These are phyloP conservation scores for Drosophila elegans DNA, from an alignment of 1,140 invertebrate genomes.

Conservation along the genomic window DNA sequence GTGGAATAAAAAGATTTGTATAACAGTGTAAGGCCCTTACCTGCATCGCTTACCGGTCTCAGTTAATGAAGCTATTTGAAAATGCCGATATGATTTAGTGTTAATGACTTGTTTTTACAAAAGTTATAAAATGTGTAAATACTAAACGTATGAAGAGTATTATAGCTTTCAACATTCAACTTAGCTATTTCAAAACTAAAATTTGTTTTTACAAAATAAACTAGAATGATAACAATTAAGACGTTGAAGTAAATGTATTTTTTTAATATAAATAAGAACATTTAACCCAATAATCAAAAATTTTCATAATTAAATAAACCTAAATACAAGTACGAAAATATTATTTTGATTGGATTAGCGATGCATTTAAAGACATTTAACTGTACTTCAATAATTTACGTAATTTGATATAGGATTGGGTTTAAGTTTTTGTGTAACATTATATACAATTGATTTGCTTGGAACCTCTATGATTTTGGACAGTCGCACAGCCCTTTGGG, in stretches of 20 bases:
- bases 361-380: slow-evolving; percentile 26
- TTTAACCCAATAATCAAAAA: slow-evolving; percentile 1
- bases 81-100: not conserved
- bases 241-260: not conserved
- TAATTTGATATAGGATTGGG: slow-evolving; percentile 15
- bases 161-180: not conserved
- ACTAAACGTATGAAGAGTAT: slow-evolving; percentile 9
- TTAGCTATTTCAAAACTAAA: not conserved
- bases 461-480: slow-evolving; percentile 51
- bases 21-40: slow-evolving; percentile 26
- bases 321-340: not conserved
- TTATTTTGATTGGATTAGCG: not conserved
- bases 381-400: slow-evolving; percentile 20
- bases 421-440: slow-evolving; percentile 12
- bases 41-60: slow-evolving; percentile 8
- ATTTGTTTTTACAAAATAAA: not conserved
- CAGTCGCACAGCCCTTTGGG: slow-evolving; percentile 69
- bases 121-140: slow-evolving; percentile 2
- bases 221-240: not conserved
- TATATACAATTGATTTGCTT: slow-evolving; percentile 33
- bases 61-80: not conserved
- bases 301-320: not conserved
- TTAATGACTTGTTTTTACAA: slow-evolving; percentile 3
- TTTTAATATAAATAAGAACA: slow-evolving; percentile 3
- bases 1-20: slow-evolving; percentile 38